These are phyloP conservation scores for Euclidia mi DNA, from an alignment of 2,888 invertebrate genomes.

Conservation along the genomic window DNA sequence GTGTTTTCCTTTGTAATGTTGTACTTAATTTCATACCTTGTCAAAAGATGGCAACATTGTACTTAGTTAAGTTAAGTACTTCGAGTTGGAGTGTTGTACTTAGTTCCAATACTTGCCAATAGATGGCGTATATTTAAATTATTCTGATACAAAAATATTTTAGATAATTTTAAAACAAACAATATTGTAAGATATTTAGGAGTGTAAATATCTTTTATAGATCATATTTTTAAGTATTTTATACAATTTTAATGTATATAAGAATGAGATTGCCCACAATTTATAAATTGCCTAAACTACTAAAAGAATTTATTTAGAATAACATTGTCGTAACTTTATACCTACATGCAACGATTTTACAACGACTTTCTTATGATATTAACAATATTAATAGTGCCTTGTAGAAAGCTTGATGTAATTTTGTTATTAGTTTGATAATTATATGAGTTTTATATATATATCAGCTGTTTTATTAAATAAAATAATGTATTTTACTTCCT, in stretches of 20 bases:
- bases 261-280: conserved; percentile 23
- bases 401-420: conserved; percentile 55
- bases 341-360: conserved; percentile 41
- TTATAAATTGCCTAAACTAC: conserved; percentile 17
- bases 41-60: conserved; percentile 3
- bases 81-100: conserved; percentile 12
- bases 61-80: conserved; percentile 14
- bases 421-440: conserved; percentile 53
- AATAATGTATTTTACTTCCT: too few relatives aligned
- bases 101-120: conserved; percentile 29
- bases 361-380: conserved; percentile 37
- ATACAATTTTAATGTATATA: conserved; percentile 43
- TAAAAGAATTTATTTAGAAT: conserved; percentile 2
- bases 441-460: conserved; percentile 44
- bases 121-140: conserved; percentile 62
- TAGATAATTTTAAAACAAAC: conserved; percentile 28
- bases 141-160: conserved; percentile 29
- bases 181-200: conserved; percentile 9
- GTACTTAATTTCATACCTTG: background rate
- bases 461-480: conserved; percentile 17
- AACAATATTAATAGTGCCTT: conserved; percentile 51
- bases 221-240: conserved; percentile 30
- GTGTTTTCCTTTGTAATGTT: conserved; percentile 1
- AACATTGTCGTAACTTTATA: background rate
- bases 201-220: conserved; percentile 47